Conservation (phyloP, 2,797 vertebrate genomes). For the Mus minutoides region DNA sequence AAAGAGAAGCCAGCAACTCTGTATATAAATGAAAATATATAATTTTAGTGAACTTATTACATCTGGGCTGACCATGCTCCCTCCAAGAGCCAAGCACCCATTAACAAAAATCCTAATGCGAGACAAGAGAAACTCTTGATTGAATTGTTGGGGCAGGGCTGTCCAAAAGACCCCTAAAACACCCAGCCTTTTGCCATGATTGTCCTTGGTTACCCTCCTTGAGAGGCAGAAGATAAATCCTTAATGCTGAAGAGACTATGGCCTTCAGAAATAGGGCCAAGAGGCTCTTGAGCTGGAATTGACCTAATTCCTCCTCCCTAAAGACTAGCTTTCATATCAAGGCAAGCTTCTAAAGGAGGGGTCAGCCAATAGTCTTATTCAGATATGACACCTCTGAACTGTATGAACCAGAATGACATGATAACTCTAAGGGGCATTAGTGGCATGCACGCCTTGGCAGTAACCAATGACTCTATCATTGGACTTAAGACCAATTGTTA, state of each 20-base stretch:
- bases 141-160: neutral
- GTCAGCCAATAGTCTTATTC: neutral
- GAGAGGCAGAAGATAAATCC: neutral
- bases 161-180: neutral
- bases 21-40: neutral
- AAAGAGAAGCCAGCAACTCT: neutral
- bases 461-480: neutral
- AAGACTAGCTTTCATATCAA: neutral
- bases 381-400: neutral
- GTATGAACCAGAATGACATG: neutral
- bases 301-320: neutral
- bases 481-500: neutral
- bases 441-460: neutral
- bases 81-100: neutral
- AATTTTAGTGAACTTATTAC: neutral
- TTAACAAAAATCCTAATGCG: neutral
- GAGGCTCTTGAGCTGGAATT: neutral
- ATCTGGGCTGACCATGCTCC: neutral
- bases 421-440: neutral
- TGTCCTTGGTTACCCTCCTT: too few relatives aligned
- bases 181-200: neutral
- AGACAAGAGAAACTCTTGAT: neutral
- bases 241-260: neutral
- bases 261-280: neutral
- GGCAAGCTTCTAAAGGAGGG: neutral